Evolutionary conservation across 2,113 vertebrate species (phyloP).

Genomic region (Pachycephala philippinensis): DNA sequence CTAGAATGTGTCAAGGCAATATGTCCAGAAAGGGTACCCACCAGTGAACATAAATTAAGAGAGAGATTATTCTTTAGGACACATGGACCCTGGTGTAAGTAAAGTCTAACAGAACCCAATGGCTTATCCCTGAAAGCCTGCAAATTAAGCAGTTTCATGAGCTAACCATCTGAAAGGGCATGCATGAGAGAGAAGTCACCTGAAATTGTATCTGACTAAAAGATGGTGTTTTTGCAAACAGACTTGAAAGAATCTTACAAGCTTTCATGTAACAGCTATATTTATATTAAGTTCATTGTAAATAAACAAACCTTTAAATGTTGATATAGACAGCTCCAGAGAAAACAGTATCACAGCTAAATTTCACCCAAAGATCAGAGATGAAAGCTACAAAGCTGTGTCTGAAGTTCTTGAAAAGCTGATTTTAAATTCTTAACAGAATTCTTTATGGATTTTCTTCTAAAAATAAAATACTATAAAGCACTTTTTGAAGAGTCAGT

Average conservation of each 20-base stretch:
- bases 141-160: constrained; percentile 20
- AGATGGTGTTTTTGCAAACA: background rate
- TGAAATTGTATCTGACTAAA: constrained; percentile 9
- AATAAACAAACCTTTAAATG: background rate
- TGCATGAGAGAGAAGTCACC: background rate
- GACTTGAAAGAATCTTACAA: background rate
- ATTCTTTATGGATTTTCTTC: background rate
- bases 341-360: background rate
- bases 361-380: background rate
- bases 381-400: background rate
- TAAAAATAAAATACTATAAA: background rate
- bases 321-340: background rate
- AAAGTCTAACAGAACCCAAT: constrained; percentile 27
- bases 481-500: background rate
- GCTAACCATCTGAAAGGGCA: background rate
- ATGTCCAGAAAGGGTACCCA: background rate
- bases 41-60: background rate
- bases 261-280: background rate
- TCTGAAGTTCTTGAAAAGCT: background rate
- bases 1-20: background rate
- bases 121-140: constrained; percentile 35
- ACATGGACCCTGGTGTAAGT: background rate
- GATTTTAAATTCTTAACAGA: background rate
- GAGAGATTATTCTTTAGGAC: background rate
- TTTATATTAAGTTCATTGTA: background rate